Conservation (phyloP, 2,797 vertebrate species). For the Acipenser transmontanus region DNA sequence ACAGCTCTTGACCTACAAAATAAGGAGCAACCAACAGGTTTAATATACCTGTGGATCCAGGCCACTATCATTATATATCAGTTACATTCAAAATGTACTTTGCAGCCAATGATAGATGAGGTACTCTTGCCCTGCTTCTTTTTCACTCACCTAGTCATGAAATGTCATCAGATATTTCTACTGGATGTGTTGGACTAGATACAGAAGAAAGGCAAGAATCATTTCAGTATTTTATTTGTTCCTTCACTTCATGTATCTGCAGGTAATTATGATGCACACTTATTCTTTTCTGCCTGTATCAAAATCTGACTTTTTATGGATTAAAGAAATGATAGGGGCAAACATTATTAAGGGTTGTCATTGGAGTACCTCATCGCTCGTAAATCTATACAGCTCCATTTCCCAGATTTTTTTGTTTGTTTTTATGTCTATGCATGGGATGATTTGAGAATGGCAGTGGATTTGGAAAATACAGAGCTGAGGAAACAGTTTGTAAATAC, state of each 20-base stretch:
- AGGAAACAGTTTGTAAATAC: conserved; percentile 53
- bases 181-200: neutral
- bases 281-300: neutral
- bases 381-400: conserved; percentile 35
- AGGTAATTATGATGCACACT: conserved; percentile 8
- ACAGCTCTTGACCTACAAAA: neutral
- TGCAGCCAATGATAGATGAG: conserved; percentile 3
- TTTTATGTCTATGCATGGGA: conserved; percentile 48
- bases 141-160: neutral
- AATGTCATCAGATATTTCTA: conserved; percentile 1
- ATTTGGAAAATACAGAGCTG: conserved; percentile 29
- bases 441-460: conserved; percentile 35
- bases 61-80: neutral
- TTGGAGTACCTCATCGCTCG: conserved; percentile 32
- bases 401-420: conserved; percentile 26
- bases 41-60: neutral
- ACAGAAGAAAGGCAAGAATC: neutral
- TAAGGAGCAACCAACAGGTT: neutral
- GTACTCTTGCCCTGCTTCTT: neutral
- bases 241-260: neutral
- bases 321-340: conserved; percentile 43
- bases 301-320: neutral
- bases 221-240: neutral
- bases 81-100: neutral
- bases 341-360: conserved; percentile 29